Evolutionary conservation across 2,797 vertebrate genomes (phyloP).

Genomic region (Diglossa cyanea): DNA sequence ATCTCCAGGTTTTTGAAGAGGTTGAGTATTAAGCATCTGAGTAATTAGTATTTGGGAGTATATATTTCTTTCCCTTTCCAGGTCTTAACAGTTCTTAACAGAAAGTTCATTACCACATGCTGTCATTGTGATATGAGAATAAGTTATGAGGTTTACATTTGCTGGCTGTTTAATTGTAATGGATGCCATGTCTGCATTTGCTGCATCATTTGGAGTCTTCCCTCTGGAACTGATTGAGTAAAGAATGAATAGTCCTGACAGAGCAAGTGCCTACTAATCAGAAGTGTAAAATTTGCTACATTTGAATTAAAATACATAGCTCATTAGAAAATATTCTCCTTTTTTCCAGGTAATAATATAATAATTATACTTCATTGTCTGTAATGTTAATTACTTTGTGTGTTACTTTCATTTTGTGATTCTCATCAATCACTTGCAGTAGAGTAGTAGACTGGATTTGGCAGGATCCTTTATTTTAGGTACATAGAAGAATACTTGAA

Average conservation of each 20-base stretch:
- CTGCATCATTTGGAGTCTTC: background rate
- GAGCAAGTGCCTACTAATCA: background rate
- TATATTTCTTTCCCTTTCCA: slow-evolving; percentile 3
- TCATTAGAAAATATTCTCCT: background rate
- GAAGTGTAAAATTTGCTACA: background rate
- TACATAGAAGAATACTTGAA: background rate
- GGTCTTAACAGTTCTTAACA: background rate
- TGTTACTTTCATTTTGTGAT: background rate
- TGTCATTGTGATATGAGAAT: slow-evolving; percentile 13
- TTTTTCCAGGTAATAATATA: background rate
- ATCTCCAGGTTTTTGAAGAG: slow-evolving; percentile 29
- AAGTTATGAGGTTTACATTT: background rate
- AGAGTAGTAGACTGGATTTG: background rate
- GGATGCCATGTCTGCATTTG: background rate
- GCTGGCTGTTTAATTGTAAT: background rate
- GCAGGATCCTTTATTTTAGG: background rate
- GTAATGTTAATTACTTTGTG: background rate
- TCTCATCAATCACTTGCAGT: background rate
- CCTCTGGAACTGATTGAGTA: background rate
- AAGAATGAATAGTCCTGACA: background rate
- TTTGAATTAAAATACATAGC: background rate
- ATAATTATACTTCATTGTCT: background rate
- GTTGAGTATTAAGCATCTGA: background rate
- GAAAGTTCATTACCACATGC: slow-evolving; percentile 11
- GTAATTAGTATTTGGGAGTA: slow-evolving; percentile 32